Conservation (phyloP, 2,797 vertebrate species). For the Manis pentadactyla region DNA sequence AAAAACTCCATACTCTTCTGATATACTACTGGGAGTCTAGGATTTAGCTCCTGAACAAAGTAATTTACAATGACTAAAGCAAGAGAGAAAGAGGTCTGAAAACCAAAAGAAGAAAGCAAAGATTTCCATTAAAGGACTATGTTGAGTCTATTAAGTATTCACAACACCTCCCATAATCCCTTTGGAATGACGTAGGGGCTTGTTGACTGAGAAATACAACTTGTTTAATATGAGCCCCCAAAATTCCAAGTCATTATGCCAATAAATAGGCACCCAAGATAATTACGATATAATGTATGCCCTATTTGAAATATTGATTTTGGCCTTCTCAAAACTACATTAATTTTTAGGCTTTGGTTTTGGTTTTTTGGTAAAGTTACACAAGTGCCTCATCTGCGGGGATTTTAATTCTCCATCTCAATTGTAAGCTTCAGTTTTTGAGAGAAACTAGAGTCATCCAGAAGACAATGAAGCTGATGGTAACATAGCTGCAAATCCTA, state of each 20-base stretch:
- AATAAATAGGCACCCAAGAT: slow-evolving; percentile 8
- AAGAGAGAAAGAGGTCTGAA: not conserved
- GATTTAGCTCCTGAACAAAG: slow-evolving; percentile 30
- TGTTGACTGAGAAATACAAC: slow-evolving; percentile 10
- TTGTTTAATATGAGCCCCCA: not conserved
- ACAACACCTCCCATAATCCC: not conserved
- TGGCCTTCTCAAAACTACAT: not conserved
- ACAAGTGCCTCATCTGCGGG: not conserved
- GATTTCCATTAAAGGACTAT: slow-evolving; percentile 10
- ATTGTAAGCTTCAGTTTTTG: not conserved
- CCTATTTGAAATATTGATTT: not conserved
- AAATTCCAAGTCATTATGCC: slow-evolving; percentile 39
- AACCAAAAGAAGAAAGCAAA: slow-evolving; percentile 28
- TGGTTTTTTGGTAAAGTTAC: not conserved
- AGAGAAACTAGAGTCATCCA: not conserved
- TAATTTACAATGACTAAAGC: slow-evolving; percentile 20
- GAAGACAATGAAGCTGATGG: not conserved
- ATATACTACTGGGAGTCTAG: not conserved
- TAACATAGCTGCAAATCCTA: not conserved
- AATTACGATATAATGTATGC: not conserved
- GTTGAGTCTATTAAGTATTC: not conserved
- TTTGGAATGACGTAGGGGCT: not conserved
- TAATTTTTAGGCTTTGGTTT: not conserved
- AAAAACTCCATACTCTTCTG: not conserved
- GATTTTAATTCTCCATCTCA: slow-evolving; percentile 9